phyloP scores from a whole-genome alignment of 2,797 vertebrate genomes.

The Cirrhinus mrigala region DNA sequence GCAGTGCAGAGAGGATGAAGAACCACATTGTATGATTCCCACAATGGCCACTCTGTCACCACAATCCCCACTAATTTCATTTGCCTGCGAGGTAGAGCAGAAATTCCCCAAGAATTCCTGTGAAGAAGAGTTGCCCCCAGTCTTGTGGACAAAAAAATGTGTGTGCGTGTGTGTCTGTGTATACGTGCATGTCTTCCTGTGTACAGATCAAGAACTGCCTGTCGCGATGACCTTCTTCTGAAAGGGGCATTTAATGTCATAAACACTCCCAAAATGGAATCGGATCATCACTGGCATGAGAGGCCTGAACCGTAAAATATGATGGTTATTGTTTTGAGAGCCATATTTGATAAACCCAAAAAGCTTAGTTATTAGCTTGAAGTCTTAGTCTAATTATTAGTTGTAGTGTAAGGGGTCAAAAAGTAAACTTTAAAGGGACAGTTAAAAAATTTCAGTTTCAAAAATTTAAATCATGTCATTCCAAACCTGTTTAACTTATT shows the following conservation, averaged over 20 bases:
- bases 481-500: not conserved
- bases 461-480: not conserved
- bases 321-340: slow-evolving; percentile 12
- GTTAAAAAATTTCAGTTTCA: not conserved
- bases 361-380: not conserved
- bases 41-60: slow-evolving; percentile 97
- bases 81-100: slow-evolving; percentile 95
- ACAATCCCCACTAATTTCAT: slow-evolving; percentile 97
- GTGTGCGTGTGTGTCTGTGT: slow-evolving; percentile 64
- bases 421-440: not conserved
- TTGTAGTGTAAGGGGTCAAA: not conserved
- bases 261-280: slow-evolving; percentile 34
- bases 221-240: slow-evolving; percentile 29
- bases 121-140: slow-evolving; percentile 92
- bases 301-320: slow-evolving; percentile 1
- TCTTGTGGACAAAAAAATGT: slow-evolving; percentile 78
- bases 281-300: slow-evolving; percentile 7
- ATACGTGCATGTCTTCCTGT: slow-evolving; percentile 41
- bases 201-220: slow-evolving; percentile 40
- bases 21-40: slow-evolving; percentile 93
- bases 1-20: slow-evolving; percentile 83
- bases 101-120: slow-evolving; percentile 99
- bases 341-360: not conserved
- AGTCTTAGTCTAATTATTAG: not conserved
- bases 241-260: slow-evolving; percentile 44